A percentile compares a stretch with the other conserved stretches of the same genome.
Evolutionary conservation across 2,113 vertebrate species (phyloP).

Genomic region (Alosa alosa): DNA sequence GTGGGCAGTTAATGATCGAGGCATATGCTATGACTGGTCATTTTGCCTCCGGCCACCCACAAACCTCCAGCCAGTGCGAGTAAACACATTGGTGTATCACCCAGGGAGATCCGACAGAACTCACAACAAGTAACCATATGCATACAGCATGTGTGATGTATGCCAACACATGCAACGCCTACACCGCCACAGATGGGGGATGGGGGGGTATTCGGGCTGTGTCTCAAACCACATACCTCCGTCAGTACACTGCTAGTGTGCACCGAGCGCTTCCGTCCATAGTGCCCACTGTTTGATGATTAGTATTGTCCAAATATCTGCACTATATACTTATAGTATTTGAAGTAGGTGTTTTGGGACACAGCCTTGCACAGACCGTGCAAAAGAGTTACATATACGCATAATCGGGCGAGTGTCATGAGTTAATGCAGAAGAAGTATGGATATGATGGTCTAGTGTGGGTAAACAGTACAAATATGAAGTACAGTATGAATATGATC

Average conservation of each 20-base stretch:
- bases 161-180: neutral
- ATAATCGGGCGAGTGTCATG: neutral
- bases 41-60: slow-evolving; percentile 8
- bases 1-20: neutral
- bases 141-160: neutral
- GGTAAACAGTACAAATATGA: too few relatives aligned
- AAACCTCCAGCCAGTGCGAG: neutral
- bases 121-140: neutral
- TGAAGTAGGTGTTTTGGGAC: too few relatives aligned
- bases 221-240: too few relatives aligned
- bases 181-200: neutral
- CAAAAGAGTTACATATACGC: neutral
- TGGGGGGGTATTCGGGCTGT: neutral
- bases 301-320: too few relatives aligned
- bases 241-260: too few relatives aligned
- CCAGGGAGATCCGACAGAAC: neutral
- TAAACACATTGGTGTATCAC: neutral
- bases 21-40: neutral
- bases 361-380: neutral
- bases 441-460: neutral
- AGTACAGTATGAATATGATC: too few relatives aligned
- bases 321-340: too few relatives aligned
- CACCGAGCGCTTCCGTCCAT: too few relatives aligned
- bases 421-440: neutral
- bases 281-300: too few relatives aligned